phyloP scores from a whole-genome alignment of 2,113 vertebrate genomes.

The Peromyscus maniculatus region DNA sequence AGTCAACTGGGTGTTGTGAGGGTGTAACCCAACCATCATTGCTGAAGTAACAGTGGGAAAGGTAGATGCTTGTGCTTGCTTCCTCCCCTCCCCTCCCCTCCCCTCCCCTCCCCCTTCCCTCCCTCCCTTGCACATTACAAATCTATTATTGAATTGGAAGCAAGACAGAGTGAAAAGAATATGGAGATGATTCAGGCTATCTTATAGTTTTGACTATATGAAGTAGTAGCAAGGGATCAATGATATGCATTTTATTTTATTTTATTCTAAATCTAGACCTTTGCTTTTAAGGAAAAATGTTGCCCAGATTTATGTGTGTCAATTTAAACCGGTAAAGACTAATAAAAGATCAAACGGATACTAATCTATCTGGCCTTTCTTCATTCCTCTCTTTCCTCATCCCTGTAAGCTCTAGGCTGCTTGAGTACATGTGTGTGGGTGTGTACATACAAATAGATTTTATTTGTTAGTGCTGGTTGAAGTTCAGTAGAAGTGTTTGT shows the following conservation, averaged over 20 bases:
- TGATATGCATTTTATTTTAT: neutral
- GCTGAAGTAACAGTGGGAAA: neutral
- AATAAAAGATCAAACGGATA: slow-evolving; percentile 1
- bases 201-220: slow-evolving; percentile 30
- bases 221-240: slow-evolving; percentile 30
- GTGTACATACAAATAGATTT: neutral
- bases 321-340: slow-evolving; percentile 47
- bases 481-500: slow-evolving; percentile 22
- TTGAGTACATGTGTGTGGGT: neutral
- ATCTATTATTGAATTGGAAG: slow-evolving; percentile 34
- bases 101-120: neutral
- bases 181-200: neutral
- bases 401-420: neutral
- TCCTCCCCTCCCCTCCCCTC: too few species aligned
- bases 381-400: neutral
- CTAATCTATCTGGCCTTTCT: slow-evolving; percentile 33
- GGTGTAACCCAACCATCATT: neutral
- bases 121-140: neutral
- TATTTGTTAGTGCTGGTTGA: neutral
- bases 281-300: slow-evolving; percentile 26
- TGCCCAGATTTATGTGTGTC: slow-evolving; percentile 13
- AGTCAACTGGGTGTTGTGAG: neutral
- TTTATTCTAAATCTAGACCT: slow-evolving; percentile 37
- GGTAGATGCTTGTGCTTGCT: neutral
- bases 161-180: slow-evolving; percentile 21